Evolutionary conservation across 2,888 invertebrate genomes (phyloP).

Genomic region (Eremobia ochroleuca): DNA sequence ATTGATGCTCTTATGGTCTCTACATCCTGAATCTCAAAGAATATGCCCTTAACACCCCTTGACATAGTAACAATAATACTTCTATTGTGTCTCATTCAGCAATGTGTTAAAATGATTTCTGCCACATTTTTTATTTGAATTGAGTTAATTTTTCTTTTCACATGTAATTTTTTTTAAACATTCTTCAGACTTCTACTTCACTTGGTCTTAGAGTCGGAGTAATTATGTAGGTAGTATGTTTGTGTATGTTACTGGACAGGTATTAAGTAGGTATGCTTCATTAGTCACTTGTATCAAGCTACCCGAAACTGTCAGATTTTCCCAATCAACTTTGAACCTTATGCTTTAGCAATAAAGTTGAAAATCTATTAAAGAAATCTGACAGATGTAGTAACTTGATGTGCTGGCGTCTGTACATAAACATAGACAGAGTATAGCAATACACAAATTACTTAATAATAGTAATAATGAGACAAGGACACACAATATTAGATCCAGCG

Average conservation of each 20-base stretch:
- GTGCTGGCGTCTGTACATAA: background rate
- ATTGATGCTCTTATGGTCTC: no score
- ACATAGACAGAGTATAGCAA: background rate
- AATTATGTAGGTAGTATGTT: no score
- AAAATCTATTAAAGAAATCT: no score
- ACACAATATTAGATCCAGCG: background rate
- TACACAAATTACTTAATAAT: background rate
- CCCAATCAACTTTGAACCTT: no score
- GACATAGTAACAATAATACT: no score
- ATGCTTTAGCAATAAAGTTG: no score
- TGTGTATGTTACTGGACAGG: no score
- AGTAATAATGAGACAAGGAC: background rate
- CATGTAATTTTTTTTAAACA: background rate
- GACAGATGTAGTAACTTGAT: no score
- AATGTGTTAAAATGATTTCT: background rate
- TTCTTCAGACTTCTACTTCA: background rate
- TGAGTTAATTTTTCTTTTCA: background rate
- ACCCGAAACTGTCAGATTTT: no score
- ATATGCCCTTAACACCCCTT: no score
- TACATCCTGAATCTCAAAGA: background rate
- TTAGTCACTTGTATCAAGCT: background rate
- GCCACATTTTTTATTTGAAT: background rate
- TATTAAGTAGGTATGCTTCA: background rate
- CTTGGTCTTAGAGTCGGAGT: no score
- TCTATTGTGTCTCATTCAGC: no score